Conservation (phyloP, 2,888 invertebrate genomes). For the Limnephilus auricula region DNA sequence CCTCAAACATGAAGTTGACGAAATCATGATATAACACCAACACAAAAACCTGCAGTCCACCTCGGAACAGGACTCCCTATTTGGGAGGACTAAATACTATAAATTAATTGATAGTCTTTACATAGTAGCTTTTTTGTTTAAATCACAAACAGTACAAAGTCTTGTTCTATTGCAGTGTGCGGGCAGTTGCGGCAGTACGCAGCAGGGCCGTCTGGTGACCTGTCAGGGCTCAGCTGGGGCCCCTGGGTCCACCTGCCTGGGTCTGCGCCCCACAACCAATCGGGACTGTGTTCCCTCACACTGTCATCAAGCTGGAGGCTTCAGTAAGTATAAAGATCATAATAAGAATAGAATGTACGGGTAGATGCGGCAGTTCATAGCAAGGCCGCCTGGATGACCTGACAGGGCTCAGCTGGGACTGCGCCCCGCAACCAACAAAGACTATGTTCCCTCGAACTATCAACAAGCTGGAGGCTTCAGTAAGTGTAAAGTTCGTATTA, state of each 20-base stretch:
- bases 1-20: too few relatives aligned
- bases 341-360: conserved; percentile 70
- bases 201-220: conserved; percentile 78
- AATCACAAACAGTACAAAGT: neutral
- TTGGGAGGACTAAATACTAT: too few relatives aligned
- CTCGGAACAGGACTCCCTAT: too few relatives aligned
- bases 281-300: conserved; percentile 64
- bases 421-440: conserved; percentile 67
- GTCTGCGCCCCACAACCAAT: conserved; percentile 68
- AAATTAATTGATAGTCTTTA: too few relatives aligned
- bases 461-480: conserved; percentile 59
- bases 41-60: too few relatives aligned
- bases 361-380: conserved; percentile 76
- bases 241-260: conserved; percentile 73
- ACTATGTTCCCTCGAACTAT: conserved; percentile 62
- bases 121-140: too few relatives aligned
- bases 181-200: conserved; percentile 76
- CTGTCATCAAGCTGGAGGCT: conserved; percentile 58
- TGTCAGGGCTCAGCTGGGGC: conserved; percentile 69
- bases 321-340: conserved; percentile 55
- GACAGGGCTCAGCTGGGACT: conserved; percentile 71
- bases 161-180: conserved; percentile 70
- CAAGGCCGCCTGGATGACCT: conserved; percentile 78
- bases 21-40: too few relatives aligned
- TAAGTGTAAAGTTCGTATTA: conserved; percentile 33